A percentile compares a stretch with the other conserved stretches of the same genome.
Conservation (phyloP, 2,888 invertebrate genomes). For the Ferdinandea cuprea region DNA sequence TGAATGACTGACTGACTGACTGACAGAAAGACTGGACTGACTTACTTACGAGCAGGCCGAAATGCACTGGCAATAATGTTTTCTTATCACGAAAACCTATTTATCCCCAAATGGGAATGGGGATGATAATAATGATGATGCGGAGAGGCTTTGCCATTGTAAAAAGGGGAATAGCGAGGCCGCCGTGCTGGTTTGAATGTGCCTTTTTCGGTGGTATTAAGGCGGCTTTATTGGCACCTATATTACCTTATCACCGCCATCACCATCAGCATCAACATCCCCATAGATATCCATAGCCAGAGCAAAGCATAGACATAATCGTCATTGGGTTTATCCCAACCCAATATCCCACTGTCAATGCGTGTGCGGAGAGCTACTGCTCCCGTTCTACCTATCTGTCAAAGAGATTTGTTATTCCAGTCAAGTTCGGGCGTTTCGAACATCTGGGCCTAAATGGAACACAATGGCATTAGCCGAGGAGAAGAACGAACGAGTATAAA, state of each 20-base stretch:
- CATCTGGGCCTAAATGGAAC: conserved; percentile 71
- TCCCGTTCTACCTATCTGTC: conserved; percentile 32
- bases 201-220: conserved; percentile 66
- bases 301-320: conserved; percentile 59
- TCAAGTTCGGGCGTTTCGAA: conserved; percentile 66
- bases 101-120: conserved; percentile 76
- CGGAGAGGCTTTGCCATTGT: conserved; percentile 64
- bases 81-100: conserved; percentile 80
- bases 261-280: conserved; percentile 51
- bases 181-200: conserved; percentile 73
- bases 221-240: conserved; percentile 71
- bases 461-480: conserved; percentile 63
- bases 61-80: conserved; percentile 75
- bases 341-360: conserved; percentile 9
- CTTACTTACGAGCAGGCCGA: conserved; percentile 30
- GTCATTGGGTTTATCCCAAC: conserved; percentile 58
- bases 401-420: conserved; percentile 70
- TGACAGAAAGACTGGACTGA: too few species aligned
- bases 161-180: conserved; percentile 71
- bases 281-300: conserved; percentile 1
- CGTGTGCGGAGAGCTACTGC: conserved; percentile 17
- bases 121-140: conserved; percentile 72
- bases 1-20: conserved; percentile 53
- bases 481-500: conserved; percentile 58
- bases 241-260: conserved; percentile 71